Percentiles rank a stretch among this genome's conserved stretches.
These are phyloP conservation scores for Danionella cerebrum DNA, from an alignment of 2,113 vertebrate genomes.

Conservation along the genomic window DNA sequence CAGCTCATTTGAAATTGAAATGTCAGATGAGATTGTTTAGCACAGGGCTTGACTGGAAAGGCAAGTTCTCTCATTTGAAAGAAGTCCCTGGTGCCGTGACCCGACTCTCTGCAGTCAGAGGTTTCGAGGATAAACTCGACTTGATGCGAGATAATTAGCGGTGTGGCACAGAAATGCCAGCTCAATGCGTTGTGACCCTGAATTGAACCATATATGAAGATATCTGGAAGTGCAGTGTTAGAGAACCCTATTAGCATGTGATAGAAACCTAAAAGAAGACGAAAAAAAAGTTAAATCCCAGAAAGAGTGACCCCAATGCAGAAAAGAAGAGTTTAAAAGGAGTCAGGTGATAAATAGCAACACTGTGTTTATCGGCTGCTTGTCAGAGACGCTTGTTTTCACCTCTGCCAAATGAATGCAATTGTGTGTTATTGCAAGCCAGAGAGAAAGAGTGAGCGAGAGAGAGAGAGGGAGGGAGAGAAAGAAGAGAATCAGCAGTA, in stretches of 20 bases:
- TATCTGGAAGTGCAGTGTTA: not conserved
- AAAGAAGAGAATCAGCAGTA: slow-evolving; percentile 16
- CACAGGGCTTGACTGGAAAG: not conserved
- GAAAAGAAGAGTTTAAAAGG: slow-evolving; percentile 36
- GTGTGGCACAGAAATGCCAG: not conserved
- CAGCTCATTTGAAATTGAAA: slow-evolving; percentile 28
- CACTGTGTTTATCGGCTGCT: slow-evolving; percentile 38
- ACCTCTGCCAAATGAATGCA: slow-evolving; percentile 37
- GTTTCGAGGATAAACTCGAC: not conserved
- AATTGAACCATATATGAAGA: not conserved
- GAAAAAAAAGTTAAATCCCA: not conserved
- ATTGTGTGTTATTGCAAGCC: slow-evolving; percentile 35
- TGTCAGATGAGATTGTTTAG: slow-evolving; percentile 8
- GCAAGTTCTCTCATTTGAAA: not conserved
- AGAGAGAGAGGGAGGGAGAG: slow-evolving; percentile 6
- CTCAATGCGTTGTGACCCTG: not conserved
- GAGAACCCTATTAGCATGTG: not conserved
- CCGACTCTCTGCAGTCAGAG: not conserved
- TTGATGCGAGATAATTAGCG: slow-evolving; percentile 9
- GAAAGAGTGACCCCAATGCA: slow-evolving; percentile 6
- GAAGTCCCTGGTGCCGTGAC: not conserved
- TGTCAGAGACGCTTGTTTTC: slow-evolving; percentile 35
- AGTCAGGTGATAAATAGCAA: slow-evolving; percentile 36
- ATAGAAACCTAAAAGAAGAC: not conserved
- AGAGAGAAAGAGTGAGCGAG: not conserved